A percentile compares a stretch with the other conserved stretches of the same genome.
These are phyloP conservation scores for Discoglossus pictus DNA, from an alignment of 2,797 vertebrate genomes.

Conservation along the genomic window DNA sequence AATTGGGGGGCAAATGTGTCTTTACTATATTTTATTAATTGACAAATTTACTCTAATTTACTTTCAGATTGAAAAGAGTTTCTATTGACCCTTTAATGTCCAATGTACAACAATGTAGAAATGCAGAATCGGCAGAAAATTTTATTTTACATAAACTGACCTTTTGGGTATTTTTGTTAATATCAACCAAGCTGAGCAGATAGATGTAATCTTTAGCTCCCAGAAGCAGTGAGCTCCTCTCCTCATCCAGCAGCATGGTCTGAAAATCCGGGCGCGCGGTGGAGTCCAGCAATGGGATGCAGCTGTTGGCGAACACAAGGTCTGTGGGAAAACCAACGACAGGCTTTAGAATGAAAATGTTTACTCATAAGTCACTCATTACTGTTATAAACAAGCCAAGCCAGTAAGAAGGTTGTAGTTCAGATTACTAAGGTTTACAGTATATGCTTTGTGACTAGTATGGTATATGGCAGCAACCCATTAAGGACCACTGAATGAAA, in stretches of 20 bases:
- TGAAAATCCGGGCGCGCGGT: conserved; percentile 87
- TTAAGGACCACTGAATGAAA: no score
- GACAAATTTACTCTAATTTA: no score
- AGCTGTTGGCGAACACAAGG: conserved; percentile 86
- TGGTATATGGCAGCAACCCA: no score
- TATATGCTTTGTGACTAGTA: neutral
- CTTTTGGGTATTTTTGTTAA: conserved; percentile 87
- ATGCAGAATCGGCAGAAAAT: conserved; percentile 1
- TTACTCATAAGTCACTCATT: conserved; percentile 52
- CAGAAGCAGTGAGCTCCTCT: conserved; percentile 83
- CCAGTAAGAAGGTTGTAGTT: conserved; percentile 32
- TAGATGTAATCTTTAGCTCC: conserved; percentile 92
- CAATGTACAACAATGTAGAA: no score
- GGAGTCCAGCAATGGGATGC: conserved; percentile 85
- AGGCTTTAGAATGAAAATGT: conserved; percentile 60
- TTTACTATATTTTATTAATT: no score
- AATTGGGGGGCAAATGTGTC: no score
- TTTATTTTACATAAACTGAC: conserved; percentile 67
- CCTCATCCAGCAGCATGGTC: conserved; percentile 91
- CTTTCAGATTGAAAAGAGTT: no score
- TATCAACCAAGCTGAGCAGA: conserved; percentile 84
- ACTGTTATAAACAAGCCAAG: conserved; percentile 56
- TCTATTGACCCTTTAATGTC: no score
- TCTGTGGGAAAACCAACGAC: conserved; percentile 74
- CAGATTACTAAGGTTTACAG: conserved; percentile 34